Base-by-base conservation (phyloP, 37 sponge, comb jelly and placozoan species). In the Aplysina aerophoba region DNA sequence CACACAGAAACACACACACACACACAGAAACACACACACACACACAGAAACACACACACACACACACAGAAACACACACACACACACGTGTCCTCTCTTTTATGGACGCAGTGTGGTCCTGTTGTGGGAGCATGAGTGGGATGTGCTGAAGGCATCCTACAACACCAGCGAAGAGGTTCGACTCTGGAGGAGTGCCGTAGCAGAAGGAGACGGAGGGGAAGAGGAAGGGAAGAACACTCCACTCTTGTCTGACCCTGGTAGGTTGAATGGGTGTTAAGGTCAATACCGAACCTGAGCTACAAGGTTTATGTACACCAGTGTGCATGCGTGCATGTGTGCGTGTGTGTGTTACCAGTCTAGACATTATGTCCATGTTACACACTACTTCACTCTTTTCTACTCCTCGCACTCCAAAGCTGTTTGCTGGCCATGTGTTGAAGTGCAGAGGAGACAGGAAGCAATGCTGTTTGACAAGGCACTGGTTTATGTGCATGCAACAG, bases 1-100 rank as follows among this genome's bases (percentile, higher is more conserved):
- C 77, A 74, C 77, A 74, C 77, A 74, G 38, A 74, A 35, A 74
- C 77, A 74, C 77, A 28, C 38, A 28, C 77, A 74, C 38, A 74
- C 72, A 74, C 77, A 28, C 77, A 28, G 38, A 74, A 15, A 74
- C 77, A 74, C 77, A 74, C 38, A 28, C 77, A 74, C 77, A 65
- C 66, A 65, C 22, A 16, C 66, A 65, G 30, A 65, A 25, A 65
- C 27, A 65, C 66, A 65, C 66, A 74, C 72, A 31, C 77, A 74
- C 38, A 74, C 77, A 59, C 61, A 59, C 61, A 59, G 20, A 59
- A 17, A 59, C 61, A 59, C n/a, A n/a, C n/a, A n/a, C n/a, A n/a
- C n/a, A n/a, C n/a, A n/a, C n/a, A n/a, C n/a, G n/a, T n/a, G n/a
- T n/a, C n/a, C n/a, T 44, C 8, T 44, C 50, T 8, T 8, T 44